Percentiles rank a stretch among this genome's conserved stretches.
Conservation (phyloP, 2,888 invertebrate genomes). For the Meta bourneti region DNA sequence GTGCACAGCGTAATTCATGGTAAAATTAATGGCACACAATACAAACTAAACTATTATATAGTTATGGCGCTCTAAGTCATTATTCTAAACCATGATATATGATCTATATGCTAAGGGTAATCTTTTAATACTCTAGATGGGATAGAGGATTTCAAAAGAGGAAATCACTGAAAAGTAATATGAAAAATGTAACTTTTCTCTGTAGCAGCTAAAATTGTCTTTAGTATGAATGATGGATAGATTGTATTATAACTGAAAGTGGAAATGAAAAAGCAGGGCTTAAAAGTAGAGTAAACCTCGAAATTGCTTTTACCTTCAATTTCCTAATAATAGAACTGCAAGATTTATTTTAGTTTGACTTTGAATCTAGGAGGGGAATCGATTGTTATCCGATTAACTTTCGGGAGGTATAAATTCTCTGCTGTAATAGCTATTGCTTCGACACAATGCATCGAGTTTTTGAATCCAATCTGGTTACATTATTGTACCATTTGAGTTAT, state of each 20-base stretch:
- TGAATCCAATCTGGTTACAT: no score
- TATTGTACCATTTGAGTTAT: no score
- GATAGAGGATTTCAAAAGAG: not conserved
- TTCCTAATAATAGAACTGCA: constrained; percentile 21
- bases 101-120: not conserved
- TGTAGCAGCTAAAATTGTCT: constrained; percentile 4
- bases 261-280: constrained; percentile 19
- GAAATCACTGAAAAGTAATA: not conserved
- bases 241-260: constrained; percentile 37
- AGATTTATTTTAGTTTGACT: constrained; percentile 15
- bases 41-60: no score
- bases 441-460: no score
- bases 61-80: no score
- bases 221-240: constrained; percentile 48
- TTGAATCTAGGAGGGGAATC: constrained; percentile 15
- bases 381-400: constrained; percentile 17
- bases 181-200: not conserved
- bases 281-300: constrained; percentile 31
- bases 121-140: not conserved
- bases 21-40: no score
- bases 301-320: constrained; percentile 46
- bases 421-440: no score
- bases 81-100: not conserved
- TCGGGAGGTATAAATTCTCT: not conserved
- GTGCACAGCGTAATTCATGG: no score